Conservation (phyloP, 2,113 vertebrate genomes). For the Cottus gobio region DNA sequence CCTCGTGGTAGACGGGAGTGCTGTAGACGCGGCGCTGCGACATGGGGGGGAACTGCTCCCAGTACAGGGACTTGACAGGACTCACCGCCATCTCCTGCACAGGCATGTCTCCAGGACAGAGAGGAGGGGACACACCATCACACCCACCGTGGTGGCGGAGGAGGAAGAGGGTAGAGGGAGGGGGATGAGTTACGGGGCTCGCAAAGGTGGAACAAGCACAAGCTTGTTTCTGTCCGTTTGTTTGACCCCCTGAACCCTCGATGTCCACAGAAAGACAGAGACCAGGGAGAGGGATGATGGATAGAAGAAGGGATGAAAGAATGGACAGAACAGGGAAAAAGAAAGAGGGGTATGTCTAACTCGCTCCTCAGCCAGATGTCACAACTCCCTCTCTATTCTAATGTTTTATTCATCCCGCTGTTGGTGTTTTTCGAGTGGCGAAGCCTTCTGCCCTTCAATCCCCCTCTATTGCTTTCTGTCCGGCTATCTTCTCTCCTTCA, state of each 20-base stretch:
- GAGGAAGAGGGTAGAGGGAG: slow-evolving; percentile 15
- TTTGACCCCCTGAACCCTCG: slow-evolving; percentile 32
- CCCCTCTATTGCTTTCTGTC: slow-evolving; percentile 30
- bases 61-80: slow-evolving; percentile 86
- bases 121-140: slow-evolving; percentile 72
- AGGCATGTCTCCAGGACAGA: slow-evolving; percentile 79
- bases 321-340: slow-evolving; percentile 19
- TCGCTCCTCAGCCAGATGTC: slow-evolving; percentile 62
- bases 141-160: slow-evolving; percentile 44
- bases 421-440: slow-evolving; percentile 47
- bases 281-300: background rate
- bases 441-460: slow-evolving; percentile 55
- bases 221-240: slow-evolving; percentile 45
- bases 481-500: slow-evolving; percentile 11
- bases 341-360: slow-evolving; percentile 28
- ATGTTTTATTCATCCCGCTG: slow-evolving; percentile 78
- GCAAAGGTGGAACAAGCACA: slow-evolving; percentile 13
- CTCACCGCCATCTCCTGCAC: slow-evolving; percentile 87
- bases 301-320: background rate
- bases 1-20: slow-evolving; percentile 88
- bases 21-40: slow-evolving; percentile 93
- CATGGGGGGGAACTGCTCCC: slow-evolving; percentile 94
- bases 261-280: slow-evolving; percentile 7
- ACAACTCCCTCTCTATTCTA: slow-evolving; percentile 49
- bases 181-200: background rate